Evolutionary conservation across 2,797 vertebrate genomes (phyloP), one percentile per base, ranked within the genome.

Genomic region (Protonibea diacanthus): DNA sequence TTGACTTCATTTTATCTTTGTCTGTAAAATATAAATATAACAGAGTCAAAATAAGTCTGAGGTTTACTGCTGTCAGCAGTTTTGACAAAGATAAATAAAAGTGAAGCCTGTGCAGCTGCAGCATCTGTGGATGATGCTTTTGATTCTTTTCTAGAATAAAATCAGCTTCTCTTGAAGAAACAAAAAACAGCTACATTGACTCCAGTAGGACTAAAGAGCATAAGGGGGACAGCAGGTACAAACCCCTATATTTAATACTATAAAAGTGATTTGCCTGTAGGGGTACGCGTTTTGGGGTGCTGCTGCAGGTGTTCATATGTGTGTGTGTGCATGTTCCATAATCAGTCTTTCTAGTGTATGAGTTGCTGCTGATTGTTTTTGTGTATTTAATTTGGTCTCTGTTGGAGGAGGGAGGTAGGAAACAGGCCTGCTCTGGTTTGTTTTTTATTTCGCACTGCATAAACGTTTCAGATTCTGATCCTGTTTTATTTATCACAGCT

Each of bases 391-490:
- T 88, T 93, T 88, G 90, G 87, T 86, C 86, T 84, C 68, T 82
- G 84, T 71, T 87, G 76, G 66, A 75, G 47, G 79, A 70, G 8
- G 69, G 82, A 81, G 75, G 88, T 75, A 83, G 89, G 71, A 88
- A 86, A 88, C 80, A 78, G 82, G 76, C 84, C 81, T 69, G 84
- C 69, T 91, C 84, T 90, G 88, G 85, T 90, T 93, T 91, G 80
- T 74, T 91, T 89, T 76, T 83, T 49, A 77, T 76, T 91, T 85
- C 74, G 7, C 65, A 70, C 65, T 75, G 74, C 81, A 85, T 94
- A 94, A 95, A 96, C 94, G 95, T 92, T 94, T 94, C 92, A 92
- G 69, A 85, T 93, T 88, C 84, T 90, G 89, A 90, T 88, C 82
- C 81, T 42, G 79, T 91, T 89, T 91, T 95, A 93, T 95, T 95